A percentile compares a stretch with the other conserved stretches of the same genome.
phyloP scores from a whole-genome alignment of 2,113 vertebrate genomes.

The Triplophysa dalaica region DNA sequence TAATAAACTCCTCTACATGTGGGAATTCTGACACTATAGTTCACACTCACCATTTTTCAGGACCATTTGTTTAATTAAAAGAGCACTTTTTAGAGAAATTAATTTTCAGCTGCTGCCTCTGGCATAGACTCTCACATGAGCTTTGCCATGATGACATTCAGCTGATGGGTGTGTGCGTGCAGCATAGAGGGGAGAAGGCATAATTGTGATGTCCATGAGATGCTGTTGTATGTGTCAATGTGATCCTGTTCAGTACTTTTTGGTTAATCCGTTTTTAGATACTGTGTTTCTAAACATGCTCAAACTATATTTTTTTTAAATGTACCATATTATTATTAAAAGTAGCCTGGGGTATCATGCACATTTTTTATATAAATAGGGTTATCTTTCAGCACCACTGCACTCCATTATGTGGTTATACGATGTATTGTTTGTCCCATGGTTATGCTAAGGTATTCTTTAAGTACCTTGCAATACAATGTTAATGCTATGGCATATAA shows the following conservation, averaged over 20 bases:
- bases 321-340: too few relatives aligned
- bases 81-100: conserved; percentile 69
- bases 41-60: conserved; percentile 58
- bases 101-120: conserved; percentile 56
- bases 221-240: neutral
- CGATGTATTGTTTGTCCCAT: too few relatives aligned
- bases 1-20: conserved; percentile 66
- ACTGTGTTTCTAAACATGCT: too few relatives aligned
- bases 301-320: too few relatives aligned
- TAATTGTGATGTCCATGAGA: conserved; percentile 16
- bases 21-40: conserved; percentile 58
- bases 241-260: neutral
- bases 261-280: too few relatives aligned
- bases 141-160: conserved; percentile 59
- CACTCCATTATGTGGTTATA: too few relatives aligned
- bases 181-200: conserved; percentile 12
- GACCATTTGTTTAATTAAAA: conserved; percentile 75
- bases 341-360: too few relatives aligned
- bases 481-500: too few relatives aligned
- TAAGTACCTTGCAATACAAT: too few relatives aligned
- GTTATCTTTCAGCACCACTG: too few relatives aligned
- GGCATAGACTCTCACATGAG: conserved; percentile 55
- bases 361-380: too few relatives aligned
- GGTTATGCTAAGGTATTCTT: too few relatives aligned
- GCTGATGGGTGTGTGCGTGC: conserved; percentile 34